Base-by-base conservation (phyloP, 1,140 invertebrate genomes). In the Bombus difficillimus region DNA sequence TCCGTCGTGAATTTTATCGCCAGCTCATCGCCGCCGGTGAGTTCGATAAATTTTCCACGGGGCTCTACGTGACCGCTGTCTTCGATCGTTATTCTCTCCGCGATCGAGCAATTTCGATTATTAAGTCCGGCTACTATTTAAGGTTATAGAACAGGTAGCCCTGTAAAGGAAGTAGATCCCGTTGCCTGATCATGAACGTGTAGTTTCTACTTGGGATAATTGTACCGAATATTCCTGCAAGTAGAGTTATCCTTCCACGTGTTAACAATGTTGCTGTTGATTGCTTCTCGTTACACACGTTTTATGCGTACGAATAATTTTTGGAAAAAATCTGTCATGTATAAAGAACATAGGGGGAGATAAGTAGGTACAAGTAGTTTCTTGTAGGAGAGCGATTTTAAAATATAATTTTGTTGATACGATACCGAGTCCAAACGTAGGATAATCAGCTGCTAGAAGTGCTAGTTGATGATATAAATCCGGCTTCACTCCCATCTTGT, bases 1-100 rank as follows among this genome's bases (percentile, higher is more conserved):
- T 66, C 78, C 69, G 25, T 72, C 57, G 78, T 71, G 83, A 85
- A 74, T 85, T 73, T 81, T 85, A 85, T 85, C 83, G 78, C 22
- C 41, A 69, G 18, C 25, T 34, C 47, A 81, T 81, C 78, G 82
- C 75, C 47, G 18, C 74, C 28, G 53, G 37, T 18, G 15, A 37
- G 68, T 57, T 62, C 47, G 74, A 84, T 84, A 84, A 84, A 84
- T 83, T 69, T 83, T 28, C 59, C 39, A 9, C 28, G 25, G 1
- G 25, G 22, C 10, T 8, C 34, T 34, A 32, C 47, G 72, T n/a
- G 66, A 79, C 66, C 59, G 37, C n/a, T 34, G 34, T n/a, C 32
- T 41, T 12, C 43, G 74, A 83, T 78, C 82, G 47, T 83, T 83
- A 69, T 47, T 68, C 47, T 37, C 10, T 6, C 3, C 47, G 47